phyloP scores from a whole-genome alignment of 2,888 invertebrate species.

The Caenorhabditis imperialis region DNA sequence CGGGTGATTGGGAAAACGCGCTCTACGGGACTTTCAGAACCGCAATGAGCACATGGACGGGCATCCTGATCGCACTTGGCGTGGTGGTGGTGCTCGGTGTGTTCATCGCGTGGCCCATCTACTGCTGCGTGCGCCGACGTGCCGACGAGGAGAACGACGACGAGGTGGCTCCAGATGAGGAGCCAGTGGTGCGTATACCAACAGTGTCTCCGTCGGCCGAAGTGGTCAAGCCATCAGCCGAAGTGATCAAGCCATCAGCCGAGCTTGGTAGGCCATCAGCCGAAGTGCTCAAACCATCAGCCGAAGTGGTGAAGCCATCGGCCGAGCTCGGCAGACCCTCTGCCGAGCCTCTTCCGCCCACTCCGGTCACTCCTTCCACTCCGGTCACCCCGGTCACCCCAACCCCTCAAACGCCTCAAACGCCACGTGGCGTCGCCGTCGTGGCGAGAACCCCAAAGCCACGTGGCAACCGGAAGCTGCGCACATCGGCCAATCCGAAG shows the following conservation, averaged over 20 bases:
- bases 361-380: no score
- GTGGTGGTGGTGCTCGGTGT: neutral
- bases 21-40: neutral
- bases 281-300: no score
- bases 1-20: neutral
- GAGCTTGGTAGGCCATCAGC: no score
- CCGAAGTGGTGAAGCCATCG: no score
- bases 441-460: neutral
- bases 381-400: neutral
- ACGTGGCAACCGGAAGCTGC: neutral
- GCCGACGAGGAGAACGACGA: neutral
- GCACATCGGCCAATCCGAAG: no score
- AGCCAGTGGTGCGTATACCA: no score
- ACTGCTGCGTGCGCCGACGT: neutral
- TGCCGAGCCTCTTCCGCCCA: no score
- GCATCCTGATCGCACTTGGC: conserved; percentile 2
- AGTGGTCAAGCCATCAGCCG: no score
- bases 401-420: neutral
- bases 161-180: neutral
- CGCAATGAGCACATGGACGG: neutral
- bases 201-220: no score
- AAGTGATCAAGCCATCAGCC: no score
- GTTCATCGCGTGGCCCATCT: neutral
- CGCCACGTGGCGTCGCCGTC: neutral
- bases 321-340: no score